Conservation (phyloP, 2,888 invertebrate genomes). For the Laspeyria flexula region DNA sequence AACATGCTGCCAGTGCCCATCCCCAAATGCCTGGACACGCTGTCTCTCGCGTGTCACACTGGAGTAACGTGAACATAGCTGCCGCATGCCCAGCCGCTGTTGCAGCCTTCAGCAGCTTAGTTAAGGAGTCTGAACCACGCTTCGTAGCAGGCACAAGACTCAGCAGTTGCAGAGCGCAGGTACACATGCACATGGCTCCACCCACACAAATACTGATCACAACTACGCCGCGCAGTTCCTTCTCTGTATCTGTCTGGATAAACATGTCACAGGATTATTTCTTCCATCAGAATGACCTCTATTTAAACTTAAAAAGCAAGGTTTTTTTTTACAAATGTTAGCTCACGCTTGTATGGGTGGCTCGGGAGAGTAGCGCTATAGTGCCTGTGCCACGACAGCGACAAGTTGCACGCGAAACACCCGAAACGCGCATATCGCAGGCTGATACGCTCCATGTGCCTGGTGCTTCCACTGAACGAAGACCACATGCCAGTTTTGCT, state of each 20-base stretch:
- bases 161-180: constrained; percentile 70
- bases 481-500: constrained; percentile 72
- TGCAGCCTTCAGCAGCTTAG: constrained; percentile 67
- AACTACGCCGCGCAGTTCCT: constrained; percentile 71
- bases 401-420: constrained; percentile 68
- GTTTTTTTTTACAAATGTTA: no score
- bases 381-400: constrained; percentile 75
- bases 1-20: constrained; percentile 90
- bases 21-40: constrained; percentile 86
- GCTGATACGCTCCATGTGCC: constrained; percentile 75
- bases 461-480: constrained; percentile 79
- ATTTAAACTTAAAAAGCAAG: no score
- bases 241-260: constrained; percentile 73
- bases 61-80: constrained; percentile 68
- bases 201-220: constrained; percentile 74
- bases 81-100: constrained; percentile 76
- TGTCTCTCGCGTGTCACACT: constrained; percentile 73
- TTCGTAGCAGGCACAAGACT: constrained; percentile 54
- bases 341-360: constrained; percentile 71
- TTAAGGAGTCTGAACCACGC: constrained; percentile 59
- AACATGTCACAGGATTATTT: not conserved
- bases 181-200: constrained; percentile 74
- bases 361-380: constrained; percentile 72
- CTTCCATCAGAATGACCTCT: constrained; percentile 28
- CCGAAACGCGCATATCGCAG: constrained; percentile 73